Evolutionary conservation across 2,888 invertebrate species (phyloP), one percentile per base, ranked within the genome.

Genomic region (Drosophila nr. perissopoda): DNA sequence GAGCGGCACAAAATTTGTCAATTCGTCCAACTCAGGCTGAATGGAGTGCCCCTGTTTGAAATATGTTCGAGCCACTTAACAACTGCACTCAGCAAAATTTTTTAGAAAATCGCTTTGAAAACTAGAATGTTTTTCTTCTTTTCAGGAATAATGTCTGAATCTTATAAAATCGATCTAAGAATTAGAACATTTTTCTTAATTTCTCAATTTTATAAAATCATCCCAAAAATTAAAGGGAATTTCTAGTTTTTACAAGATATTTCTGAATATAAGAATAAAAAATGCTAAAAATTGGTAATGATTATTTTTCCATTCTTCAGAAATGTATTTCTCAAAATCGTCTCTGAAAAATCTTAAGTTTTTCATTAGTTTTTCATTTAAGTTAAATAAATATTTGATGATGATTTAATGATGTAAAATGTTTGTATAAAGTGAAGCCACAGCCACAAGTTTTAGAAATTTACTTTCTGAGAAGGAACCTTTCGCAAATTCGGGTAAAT

Each of bases 1-100:
- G 18, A 29, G 38, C 46, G 34, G n/a, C 36, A 8, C 8, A 54
- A 25, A 33, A 21, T 29, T 54, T 56, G 33, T 40, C 66, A 56
- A 49, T 29, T 38, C 13, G 4, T 7, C 11, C 38, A 38, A 38
- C 38, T 38, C 18, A 2, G 18, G 4, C 18, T 8, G 36, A 16
- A 36, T 36, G 16, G 36, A 36, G 36, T 36, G 36, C 16, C 36
- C 2, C 36, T 36, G 6, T 36, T 36, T 36, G 2, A 38, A 38
- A 38, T 8, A 18, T 4, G 25, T 25, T 46, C 8, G 8, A 25
- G 4, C 8, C 16, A 16, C 46, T 8, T 2, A 25, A 21, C 16
- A 46, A 13, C 16, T 25, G 16, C 16, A 46, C 7, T 8, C 46
- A 21, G 46, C 13, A 4, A 2, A 16, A 16, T 3, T 10, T 11